Conservation (phyloP, 2,113 vertebrate species). For the Indri indri region DNA sequence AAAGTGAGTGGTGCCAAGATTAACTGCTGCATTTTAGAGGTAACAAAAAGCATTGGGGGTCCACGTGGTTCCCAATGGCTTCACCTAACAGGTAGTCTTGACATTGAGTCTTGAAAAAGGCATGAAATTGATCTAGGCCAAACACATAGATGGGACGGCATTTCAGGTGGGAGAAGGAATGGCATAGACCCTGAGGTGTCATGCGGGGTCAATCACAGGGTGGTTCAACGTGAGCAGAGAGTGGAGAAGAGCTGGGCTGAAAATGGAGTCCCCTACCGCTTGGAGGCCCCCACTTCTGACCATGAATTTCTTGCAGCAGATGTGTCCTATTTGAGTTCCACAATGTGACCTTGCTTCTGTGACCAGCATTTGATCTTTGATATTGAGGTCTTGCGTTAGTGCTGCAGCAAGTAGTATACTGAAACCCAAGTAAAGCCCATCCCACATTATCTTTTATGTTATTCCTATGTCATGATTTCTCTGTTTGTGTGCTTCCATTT, state of each 20-base stretch:
- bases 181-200: background rate
- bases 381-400: background rate
- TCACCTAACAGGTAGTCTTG: background rate
- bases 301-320: background rate
- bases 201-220: background rate
- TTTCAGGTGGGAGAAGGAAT: background rate
- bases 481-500: background rate
- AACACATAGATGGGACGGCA: too few species aligned
- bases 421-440: background rate
- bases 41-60: too few species aligned
- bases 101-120: background rate
- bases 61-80: background rate
- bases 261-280: fast-evolving
- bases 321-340: background rate
- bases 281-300: too few species aligned
- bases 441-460: background rate
- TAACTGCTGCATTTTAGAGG: too few species aligned
- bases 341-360: background rate
- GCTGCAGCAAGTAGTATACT: background rate
- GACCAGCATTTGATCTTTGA: background rate
- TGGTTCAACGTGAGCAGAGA: background rate
- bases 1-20: fast-evolving
- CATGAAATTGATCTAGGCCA: background rate
- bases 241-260: background rate
- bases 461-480: background rate